These are phyloP conservation scores for Sarotherodon lohbergeri DNA, from an alignment of 2,113 vertebrate species.

Conservation along the genomic window DNA sequence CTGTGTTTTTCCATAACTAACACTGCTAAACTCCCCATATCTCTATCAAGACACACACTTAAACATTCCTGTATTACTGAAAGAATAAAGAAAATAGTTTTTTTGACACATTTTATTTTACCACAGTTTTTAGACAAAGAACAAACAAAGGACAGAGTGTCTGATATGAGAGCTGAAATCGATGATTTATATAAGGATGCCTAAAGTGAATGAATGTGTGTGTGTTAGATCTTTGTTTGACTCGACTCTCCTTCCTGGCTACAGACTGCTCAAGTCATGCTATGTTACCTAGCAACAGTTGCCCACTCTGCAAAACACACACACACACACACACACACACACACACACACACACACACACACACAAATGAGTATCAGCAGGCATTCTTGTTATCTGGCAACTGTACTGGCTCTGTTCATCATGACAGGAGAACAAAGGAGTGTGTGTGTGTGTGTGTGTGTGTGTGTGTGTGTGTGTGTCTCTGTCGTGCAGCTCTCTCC, in stretches of 20 bases:
- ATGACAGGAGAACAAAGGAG: conserved; percentile 9
- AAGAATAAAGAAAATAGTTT: not conserved
- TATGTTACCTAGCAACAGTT: conserved; percentile 57
- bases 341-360: not conserved
- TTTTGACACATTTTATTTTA: not conserved
- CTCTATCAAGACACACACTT: not conserved
- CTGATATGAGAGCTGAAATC: not conserved
- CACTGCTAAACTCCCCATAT: too few relatives aligned
- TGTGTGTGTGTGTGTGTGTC: not conserved
- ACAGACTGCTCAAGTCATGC: conserved; percentile 4
- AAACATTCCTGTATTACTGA: not conserved
- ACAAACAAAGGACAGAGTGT: not conserved
- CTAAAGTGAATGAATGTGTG: not conserved
- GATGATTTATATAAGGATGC: not conserved
- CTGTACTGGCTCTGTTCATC: not conserved
- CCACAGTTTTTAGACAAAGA: not conserved
- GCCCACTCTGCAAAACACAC: conserved; percentile 16
- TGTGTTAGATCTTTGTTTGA: conserved; percentile 21
- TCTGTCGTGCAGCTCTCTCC: not conserved
- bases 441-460: not conserved
- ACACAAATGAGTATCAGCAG: not conserved
- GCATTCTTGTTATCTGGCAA: not conserved
- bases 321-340: not conserved
- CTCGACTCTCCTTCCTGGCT: not conserved
- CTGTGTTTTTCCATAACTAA: not conserved